A percentile compares a stretch with the other conserved stretches of the same genome.
phyloP scores from a whole-genome alignment of 2,797 vertebrate species.

The Sebastes iracundus region DNA sequence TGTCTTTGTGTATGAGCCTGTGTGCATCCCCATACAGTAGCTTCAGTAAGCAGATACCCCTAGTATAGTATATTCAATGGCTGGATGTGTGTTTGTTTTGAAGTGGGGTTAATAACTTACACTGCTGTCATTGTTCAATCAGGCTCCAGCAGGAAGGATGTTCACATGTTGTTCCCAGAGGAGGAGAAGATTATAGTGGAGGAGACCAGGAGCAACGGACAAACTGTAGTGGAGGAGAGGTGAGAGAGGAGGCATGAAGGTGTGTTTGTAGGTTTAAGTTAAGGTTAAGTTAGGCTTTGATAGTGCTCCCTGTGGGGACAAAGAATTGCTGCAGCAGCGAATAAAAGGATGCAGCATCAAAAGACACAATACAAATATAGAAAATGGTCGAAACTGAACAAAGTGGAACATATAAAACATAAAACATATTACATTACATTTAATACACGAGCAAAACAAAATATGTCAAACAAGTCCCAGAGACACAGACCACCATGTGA shows the following conservation, averaged over 20 bases:
- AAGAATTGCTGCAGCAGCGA: not conserved
- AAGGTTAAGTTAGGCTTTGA: no score
- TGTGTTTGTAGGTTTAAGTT: not conserved
- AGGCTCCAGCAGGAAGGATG: slow-evolving; percentile 93
- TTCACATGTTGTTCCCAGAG: slow-evolving; percentile 93
- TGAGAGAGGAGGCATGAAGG: slow-evolving; percentile 85
- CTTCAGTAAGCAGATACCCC: not conserved
- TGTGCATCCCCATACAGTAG: not conserved
- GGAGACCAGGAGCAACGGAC: slow-evolving; percentile 95
- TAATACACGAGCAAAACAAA: not conserved
- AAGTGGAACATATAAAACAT: not conserved
- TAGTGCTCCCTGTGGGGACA: no score
- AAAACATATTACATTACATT: not conserved
- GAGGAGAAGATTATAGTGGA: slow-evolving; percentile 97
- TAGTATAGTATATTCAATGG: not conserved
- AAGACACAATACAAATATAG: no score
- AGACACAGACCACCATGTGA: not conserved
- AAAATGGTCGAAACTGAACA: not conserved
- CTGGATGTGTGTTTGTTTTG: not conserved
- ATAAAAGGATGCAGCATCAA: not conserved
- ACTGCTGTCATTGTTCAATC: slow-evolving; percentile 7
- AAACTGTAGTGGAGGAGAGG: slow-evolving; percentile 96
- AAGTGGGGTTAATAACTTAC: not conserved
- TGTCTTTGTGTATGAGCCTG: not conserved
- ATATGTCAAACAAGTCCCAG: not conserved